Evolutionary conservation across 2,113 vertebrate species (phyloP).

Genomic region (Clupea harengus): DNA sequence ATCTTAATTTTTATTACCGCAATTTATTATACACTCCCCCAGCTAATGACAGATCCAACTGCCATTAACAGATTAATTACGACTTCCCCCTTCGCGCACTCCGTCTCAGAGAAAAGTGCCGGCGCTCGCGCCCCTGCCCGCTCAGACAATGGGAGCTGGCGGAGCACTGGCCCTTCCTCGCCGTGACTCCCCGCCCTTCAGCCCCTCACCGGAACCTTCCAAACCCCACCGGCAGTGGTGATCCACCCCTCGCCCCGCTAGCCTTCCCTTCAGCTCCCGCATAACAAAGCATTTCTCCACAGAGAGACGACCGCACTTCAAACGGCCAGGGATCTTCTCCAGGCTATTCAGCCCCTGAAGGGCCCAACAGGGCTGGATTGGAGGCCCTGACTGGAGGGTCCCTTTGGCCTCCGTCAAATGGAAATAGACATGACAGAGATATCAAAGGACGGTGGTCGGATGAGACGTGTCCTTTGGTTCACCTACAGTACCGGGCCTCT

Average conservation of each 20-base stretch:
- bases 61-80: conserved; percentile 88
- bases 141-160: conserved; percentile 58
- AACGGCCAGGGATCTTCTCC: conserved; percentile 51
- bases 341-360: conserved; percentile 53
- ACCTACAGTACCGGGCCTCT: conserved; percentile 36
- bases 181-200: conserved; percentile 53
- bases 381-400: conserved; percentile 35
- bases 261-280: conserved; percentile 52
- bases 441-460: conserved; percentile 44
- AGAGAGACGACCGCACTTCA: conserved; percentile 46
- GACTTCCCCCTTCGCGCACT: conserved; percentile 62
- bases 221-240: not conserved
- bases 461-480: conserved; percentile 33
- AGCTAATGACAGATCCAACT: conserved; percentile 80
- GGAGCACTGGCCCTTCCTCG: conserved; percentile 56
- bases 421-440: conserved; percentile 52
- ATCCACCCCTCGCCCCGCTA: conserved; percentile 36
- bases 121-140: conserved; percentile 43
- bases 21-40: conserved; percentile 82
- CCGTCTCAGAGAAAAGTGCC: conserved; percentile 53
- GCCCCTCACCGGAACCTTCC: conserved; percentile 49
- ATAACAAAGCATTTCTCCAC: conserved; percentile 54
- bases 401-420: conserved; percentile 48
- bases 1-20: conserved; percentile 85
- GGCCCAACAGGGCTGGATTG: conserved; percentile 47